Evolutionary conservation across 1,140 invertebrate genomes (phyloP), one percentile per base, ranked within the genome.

Genomic region (Eurosta solidaginis): DNA sequence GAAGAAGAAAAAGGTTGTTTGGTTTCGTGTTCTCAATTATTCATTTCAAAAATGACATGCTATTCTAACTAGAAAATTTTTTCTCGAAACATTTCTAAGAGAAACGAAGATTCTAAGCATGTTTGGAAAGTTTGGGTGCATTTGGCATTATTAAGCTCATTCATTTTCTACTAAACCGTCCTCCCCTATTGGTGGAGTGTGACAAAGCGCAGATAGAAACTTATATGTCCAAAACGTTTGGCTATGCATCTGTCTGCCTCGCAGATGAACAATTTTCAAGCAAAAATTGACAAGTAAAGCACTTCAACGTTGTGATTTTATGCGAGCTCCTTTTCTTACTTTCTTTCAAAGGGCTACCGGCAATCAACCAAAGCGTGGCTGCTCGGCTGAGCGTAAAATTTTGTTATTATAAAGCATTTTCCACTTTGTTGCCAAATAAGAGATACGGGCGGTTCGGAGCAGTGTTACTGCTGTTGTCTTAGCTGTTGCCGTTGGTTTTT

Each of bases 341-440:
- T n/a, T n/a, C n/a, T n/a, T n/a, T 10, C 33, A 7, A 40, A 40
- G 6, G n/a, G 5, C 33, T 14, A 20, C 27, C 20, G 14, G 1
- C 29, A 52, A 36, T 25, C 54, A n/a, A 29, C 5, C 12, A 59
- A 33, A 40, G 59, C n/a, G 10, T 20, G 1, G 29, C 27, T 63
- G 54, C 29, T 63, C 54, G 54, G 17, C 33, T 68, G 40, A 68
- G 59, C 59, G 59, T 33, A 68, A 40, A 68, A 68, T 83, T 83
- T 82, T 85, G 84, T 85, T 85, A 85, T 85, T 85, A 82, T 84
- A 85, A 80, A 77, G 84, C 84, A 85, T 85, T 85, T 85, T 85
- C 84, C 85, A 85, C 84, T 85, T 85, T 85, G 84, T 84, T 85
- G 83, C 83, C 83, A 83, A 84, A 85, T 83, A 82, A 85, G 14